Evolutionary conservation across 2,888 invertebrate genomes (phyloP), one percentile per base, ranked within the genome.

Genomic region (Acleris laterana): DNA sequence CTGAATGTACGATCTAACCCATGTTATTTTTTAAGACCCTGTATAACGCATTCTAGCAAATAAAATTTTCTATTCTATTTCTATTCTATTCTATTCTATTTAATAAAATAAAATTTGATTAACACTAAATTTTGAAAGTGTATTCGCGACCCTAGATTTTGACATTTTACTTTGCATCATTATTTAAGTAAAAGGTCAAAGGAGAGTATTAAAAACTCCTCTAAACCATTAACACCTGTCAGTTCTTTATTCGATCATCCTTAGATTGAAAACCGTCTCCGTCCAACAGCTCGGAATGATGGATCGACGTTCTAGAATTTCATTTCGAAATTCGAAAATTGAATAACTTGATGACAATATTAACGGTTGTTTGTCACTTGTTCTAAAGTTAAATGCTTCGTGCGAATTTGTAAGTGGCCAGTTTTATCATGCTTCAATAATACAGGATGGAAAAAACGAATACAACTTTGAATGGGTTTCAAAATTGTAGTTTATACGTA

Each of bases 281-380:
- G 44, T 20, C 46, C 51, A 63, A 50, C 50, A 58, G 51, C 20
- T 20, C 46, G 46, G 38, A 5, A 49, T 64, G 64, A 64, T 59
- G 52, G 59, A 64, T 64, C 48, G 57, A 22, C 25, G 42, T 49
- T 63, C 52, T 57, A 59, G 52, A 59, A 59, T 53, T 59, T 53
- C 17, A 32, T 53, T 48, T 48, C 22, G 32, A 3, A 17, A 42
- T 59, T 59, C 53, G 38, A 53, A 59, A 59, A 64, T 53, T 64
- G 59, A 64, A 64, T 63, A 46, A 63, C 52, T 48, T 48, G 25
- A 52, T 56, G 52, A 32, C 48, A 59, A 48, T 64, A 59, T 64
- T 53, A 64, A 64, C 64, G 64, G 53, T 7, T 64, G 53, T 52
- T 57, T 51, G 22, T 49, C 53, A 58, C 52, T 59, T 58, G 52